Conservation (phyloP, 53 echinoderm and acorn worm genomes). For the Glandiceps talaboti region DNA sequence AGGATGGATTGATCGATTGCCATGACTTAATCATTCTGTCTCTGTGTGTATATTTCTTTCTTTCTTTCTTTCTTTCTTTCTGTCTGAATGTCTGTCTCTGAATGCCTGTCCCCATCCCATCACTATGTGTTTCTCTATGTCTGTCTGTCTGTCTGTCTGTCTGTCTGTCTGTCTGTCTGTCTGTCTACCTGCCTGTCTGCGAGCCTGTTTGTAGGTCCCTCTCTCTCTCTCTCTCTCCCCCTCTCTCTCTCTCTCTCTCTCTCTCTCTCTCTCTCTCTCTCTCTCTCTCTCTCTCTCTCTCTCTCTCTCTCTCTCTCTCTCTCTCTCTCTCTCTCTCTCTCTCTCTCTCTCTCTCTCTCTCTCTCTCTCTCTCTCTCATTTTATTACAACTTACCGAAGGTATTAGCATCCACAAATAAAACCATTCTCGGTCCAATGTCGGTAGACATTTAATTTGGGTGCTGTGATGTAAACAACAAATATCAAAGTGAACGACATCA, state of each 20-base stretch:
- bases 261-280: not conserved
- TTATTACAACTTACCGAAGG: not conserved
- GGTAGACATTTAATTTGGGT: not conserved
- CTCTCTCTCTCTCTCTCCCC: not conserved
- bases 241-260: not conserved
- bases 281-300: not conserved
- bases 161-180: too few species aligned
- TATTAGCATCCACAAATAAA: not conserved
- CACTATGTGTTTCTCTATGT: not conserved
- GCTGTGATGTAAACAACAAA: too few species aligned
- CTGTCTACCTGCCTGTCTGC: not conserved
- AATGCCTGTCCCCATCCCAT: conserved; percentile 1
- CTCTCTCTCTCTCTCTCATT: too few species aligned
- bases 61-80: too few species aligned
- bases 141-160: too few species aligned
- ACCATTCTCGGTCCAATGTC: not conserved
- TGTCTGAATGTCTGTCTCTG: conserved; percentile 7
- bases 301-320: not conserved
- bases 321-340: not conserved
- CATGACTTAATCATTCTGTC: too few species aligned
- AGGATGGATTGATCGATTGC: too few species aligned
- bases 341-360: too few species aligned
- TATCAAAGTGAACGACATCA: not conserved
- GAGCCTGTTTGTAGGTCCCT: not conserved
- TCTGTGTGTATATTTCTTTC: not conserved